These are phyloP conservation scores for fruit fly (Drosophila melanogaster) DNA, from an alignment of 1,140 invertebrate genomes.

Conservation along the genomic window Release_6_plus_ISO1_MT NT_037436.4:12271501-12272000, in stretches of 20 bases:
- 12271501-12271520: not conserved
- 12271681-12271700: conserved; percentile 50
- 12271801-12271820: conserved; percentile 42
- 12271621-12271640: not conserved
- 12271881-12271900: conserved; percentile 45
- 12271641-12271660: not conserved
- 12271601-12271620: no score
- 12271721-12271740: conserved; percentile 49
- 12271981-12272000: conserved; percentile 57
- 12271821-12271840: conserved; percentile 51
- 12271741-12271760: conserved; percentile 56
- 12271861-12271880: conserved; percentile 64
- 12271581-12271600: no score
- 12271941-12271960: conserved; percentile 21
- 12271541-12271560: not conserved
- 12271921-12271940: conserved; percentile 69
- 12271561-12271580: not conserved
- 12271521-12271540: no score
- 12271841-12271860: conserved; percentile 37
- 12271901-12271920: conserved; percentile 67
- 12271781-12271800: conserved; percentile 16
- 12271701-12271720: conserved; percentile 50
- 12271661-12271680: conserved; percentile 75
- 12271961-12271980: conserved; percentile 46
- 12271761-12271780: conserved; percentile 51